Conservation (phyloP, 2,888 invertebrate species). For the Xiphydria camelus region DNA sequence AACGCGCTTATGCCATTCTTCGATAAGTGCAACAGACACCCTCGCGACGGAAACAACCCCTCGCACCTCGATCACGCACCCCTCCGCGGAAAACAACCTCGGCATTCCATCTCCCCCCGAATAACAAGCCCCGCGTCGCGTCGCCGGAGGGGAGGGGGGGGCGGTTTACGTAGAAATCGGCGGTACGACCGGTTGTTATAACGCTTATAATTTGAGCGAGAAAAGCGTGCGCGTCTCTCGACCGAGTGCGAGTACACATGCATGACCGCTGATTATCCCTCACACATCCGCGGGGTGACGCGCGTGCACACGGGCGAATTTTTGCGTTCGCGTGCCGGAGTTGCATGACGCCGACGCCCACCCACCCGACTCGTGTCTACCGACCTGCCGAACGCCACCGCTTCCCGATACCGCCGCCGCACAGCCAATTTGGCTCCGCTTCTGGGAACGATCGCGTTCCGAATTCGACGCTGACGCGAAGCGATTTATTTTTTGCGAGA, state of each 20-base stretch:
- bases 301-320: slow-evolving; percentile 13
- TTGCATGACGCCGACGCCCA: slow-evolving; percentile 34
- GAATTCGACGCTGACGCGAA: not conserved
- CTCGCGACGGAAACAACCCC: too few relatives aligned
- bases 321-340: slow-evolving; percentile 41
- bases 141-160: too few relatives aligned
- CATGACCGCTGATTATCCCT: not conserved
- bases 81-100: too few relatives aligned
- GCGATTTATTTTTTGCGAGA: too few relatives aligned
- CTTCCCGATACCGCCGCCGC: slow-evolving; percentile 8
- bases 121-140: slow-evolving; percentile 8
- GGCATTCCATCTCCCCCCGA: too few relatives aligned
- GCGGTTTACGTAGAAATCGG: slow-evolving; percentile 16
- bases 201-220: too few relatives aligned
- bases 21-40: too few relatives aligned
- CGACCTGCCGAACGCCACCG: slow-evolving; percentile 6
- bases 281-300: not conserved
- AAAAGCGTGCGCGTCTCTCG: too few relatives aligned
- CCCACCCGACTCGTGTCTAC: not conserved
- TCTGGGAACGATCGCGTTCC: slow-evolving; percentile 10
- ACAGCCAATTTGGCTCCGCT: slow-evolving; percentile 11
- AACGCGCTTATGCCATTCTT: too few relatives aligned
- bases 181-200: too few relatives aligned
- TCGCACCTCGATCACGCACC: too few relatives aligned
- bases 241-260: too few relatives aligned